Base-by-base conservation (phyloP, 2,113 vertebrate species). In the Balaeniceps rex region DNA sequence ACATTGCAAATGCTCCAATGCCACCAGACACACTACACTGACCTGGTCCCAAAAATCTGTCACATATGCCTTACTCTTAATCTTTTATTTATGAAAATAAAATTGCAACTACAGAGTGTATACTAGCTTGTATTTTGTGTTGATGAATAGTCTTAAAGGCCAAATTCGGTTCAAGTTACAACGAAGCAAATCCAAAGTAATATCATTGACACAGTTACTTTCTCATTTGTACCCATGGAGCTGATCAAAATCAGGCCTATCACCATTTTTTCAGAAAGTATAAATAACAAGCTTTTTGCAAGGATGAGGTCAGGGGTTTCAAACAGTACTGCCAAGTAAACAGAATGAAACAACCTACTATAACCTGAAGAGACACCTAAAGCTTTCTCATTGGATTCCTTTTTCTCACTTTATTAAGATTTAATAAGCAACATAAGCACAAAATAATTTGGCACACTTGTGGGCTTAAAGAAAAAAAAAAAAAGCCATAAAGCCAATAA, bases 391-490 rank as follows among this genome's bases (percentile, higher is more conserved):
- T 2, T 61, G 51, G 68, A 90, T 70, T 88, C 19, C 31, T 82
- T 91, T 92, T 94, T 38, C 38, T 72, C 72, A 23, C 19, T 91
- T 90, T 66, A 84, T 86, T 55, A 82, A 91, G 44, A 65, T 71
- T 72, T 79, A 93, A 93, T 61, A 93, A 55, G 78, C n/a, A 92
- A 83, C 24, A 84, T 81, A 78, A 94, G 26, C 64, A 68, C 28
- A 91, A 92, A 34, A 77, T 58, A 87, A 69, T 66, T 86, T 60
- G 42, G 64, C 33, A 75, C 24, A 52, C 14, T 63, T 77, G 24
- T 44, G 47, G 51, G 57, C 36, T 97, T 82, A 89, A 95, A 71
- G 74, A 95, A 9, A 88, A 71, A 94, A 71, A 94, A 93, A 49
- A 60, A 87, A 68, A 44, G 69, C 9, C 52, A 88, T 60, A 85